Conservation (phyloP, 64 coral and sea anemone species). For the Hydrozoanthus tunicans region DNA sequence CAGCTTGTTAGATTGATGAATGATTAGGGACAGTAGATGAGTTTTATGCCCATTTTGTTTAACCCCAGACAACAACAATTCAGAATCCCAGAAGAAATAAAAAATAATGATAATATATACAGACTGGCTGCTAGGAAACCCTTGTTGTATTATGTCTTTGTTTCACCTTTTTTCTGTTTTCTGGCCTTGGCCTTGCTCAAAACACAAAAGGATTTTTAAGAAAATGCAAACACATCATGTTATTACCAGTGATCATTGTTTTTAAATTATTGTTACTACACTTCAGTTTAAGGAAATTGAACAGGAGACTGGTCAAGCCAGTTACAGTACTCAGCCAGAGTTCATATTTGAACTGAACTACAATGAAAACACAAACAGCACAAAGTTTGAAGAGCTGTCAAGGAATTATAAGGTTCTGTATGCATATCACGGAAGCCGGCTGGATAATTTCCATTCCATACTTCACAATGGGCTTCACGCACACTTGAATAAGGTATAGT, state of each 20-base stretch:
- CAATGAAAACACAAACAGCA: conserved; percentile 68
- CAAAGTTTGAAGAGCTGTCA: conserved; percentile 79
- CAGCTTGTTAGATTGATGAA: no score
- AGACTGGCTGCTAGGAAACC: no score
- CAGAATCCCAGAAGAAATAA: no score
- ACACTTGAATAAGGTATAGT: conserved; percentile 90
- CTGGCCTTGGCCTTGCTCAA: no score
- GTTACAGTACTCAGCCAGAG: conserved; percentile 72
- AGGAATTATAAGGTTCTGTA: conserved; percentile 70
- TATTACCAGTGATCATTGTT: background rate
- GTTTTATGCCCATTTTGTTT: no score
- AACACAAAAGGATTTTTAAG: no score
- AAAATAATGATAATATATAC: no score
- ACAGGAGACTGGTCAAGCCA: conserved; percentile 84
- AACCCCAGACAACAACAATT: no score
- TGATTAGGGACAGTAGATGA: no score
- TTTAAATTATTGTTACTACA: background rate
- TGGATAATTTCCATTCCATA: conserved; percentile 98
- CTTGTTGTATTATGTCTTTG: no score
- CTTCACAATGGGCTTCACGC: conserved; percentile 95
- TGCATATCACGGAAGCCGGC: conserved; percentile 91
- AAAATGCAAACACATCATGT: no score
- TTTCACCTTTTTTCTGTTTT: no score
- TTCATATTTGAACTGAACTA: conserved; percentile 98
- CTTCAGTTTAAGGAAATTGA: conserved; percentile 90